Evolutionary conservation across 2,797 vertebrate species (phyloP), one percentile per base, ranked within the genome.

Genomic region (Heliangelus exortis): DNA sequence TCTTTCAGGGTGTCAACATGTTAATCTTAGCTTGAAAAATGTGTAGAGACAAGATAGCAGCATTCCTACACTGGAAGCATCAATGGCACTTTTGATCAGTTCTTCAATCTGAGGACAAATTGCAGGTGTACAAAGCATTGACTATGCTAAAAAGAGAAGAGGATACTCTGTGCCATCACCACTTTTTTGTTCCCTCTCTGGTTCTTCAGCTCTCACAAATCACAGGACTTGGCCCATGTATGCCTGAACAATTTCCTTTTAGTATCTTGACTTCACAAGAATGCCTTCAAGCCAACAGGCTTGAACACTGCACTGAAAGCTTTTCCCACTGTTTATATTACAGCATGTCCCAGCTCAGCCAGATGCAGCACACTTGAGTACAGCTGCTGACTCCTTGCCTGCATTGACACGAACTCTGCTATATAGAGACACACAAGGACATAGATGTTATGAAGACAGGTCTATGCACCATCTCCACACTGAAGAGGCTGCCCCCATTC

Each of bases 101-200:
- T 88, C 91, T 93, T 92, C 88, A 80, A 90, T 90, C 77, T 62
- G 33, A 53, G 59, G 43, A 96, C 55, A 92, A 96, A 91, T 4
- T 87, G 76, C 74, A 86, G 89, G 83, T 93, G 63, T 58, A 71
- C 43, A 69, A 81, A 91, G 78, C 81, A 63, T 41, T 53, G 48
- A 29, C 54, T 89, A 17, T 43, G 57, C 62, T 85, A 87, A 65
- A 79, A 83, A 73, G 51, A 90, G 51, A 81, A 75, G n/a, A 26
- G n/a, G 9, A 78, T 18, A 59, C 51, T 59, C 57, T 68, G 62
- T 66, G 47, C 43, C 61, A 50, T 19, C 8, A 2, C 50, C 43
- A 12, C 16, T 53, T 65, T 92, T 85, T 34, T 74, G 33, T 61
- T 87, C 14, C 23, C 5, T 16, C 54, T 87, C 57, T 67, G n/a